A percentile compares a stretch with the other conserved stretches of the same genome.
phyloP scores from a whole-genome alignment of 1,140 invertebrate species.

The Zaprionus davidi region DNA sequence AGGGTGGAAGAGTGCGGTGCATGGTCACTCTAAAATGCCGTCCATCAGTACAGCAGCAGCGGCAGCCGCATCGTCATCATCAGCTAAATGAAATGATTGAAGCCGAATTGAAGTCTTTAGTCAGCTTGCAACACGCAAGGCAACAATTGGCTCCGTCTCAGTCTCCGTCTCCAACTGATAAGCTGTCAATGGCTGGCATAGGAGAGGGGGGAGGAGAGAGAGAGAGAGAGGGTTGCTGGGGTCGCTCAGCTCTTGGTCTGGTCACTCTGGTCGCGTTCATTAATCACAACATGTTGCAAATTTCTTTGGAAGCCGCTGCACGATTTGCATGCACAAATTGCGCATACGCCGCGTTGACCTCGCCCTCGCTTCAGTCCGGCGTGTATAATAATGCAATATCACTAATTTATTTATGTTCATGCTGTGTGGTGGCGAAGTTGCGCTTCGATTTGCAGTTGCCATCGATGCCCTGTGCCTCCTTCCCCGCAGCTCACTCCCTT shows the following conservation, averaged over 20 bases:
- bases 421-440: conserved; percentile 64
- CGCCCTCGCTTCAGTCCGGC: conserved; percentile 24
- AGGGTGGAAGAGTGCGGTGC: too few relatives aligned
- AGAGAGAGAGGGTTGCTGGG: not conserved
- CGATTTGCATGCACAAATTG: conserved; percentile 64
- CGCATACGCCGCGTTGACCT: conserved; percentile 76
- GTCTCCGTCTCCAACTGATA: conserved; percentile 50
- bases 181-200: conserved; percentile 67
- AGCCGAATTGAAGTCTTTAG: conserved; percentile 82
- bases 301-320: conserved; percentile 43
- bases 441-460: conserved; percentile 5
- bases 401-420: conserved; percentile 76
- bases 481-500: not conserved
- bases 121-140: conserved; percentile 74
- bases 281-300: conserved; percentile 76
- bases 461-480: not conserved
- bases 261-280: conserved; percentile 63
- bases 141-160: conserved; percentile 70
- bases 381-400: conserved; percentile 71
- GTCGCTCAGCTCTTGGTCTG: conserved; percentile 21
- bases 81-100: conserved; percentile 83
- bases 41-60: conserved; percentile 49
- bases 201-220: not conserved
- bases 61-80: conserved; percentile 68
- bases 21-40: conserved; percentile 48